Conservation (phyloP, 2,113 vertebrate genomes). For the Tautogolabrus adspersus region DNA sequence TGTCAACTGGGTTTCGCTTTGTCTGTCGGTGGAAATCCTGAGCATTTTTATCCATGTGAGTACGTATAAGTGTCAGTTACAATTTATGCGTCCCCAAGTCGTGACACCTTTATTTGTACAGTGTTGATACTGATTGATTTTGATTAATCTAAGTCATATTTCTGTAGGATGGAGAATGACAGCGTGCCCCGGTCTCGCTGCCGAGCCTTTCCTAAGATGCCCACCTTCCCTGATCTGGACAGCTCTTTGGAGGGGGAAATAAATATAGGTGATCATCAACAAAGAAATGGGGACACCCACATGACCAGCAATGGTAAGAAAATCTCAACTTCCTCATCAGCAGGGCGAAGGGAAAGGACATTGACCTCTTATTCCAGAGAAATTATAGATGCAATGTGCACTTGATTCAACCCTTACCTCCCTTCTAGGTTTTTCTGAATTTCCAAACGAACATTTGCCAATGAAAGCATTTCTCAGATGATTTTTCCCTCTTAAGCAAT, state of each 20-base stretch:
- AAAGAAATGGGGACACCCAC: slow-evolving; percentile 44
- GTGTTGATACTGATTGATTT: not conserved
- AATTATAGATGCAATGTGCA: not conserved
- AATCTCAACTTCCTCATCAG: not conserved
- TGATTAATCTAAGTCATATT: not conserved
- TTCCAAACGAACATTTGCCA: not conserved
- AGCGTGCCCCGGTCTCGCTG: slow-evolving; percentile 49
- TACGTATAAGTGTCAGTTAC: not conserved
- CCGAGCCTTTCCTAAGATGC: slow-evolving; percentile 18
- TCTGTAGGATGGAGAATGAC: slow-evolving; percentile 74
- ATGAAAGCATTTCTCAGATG: not conserved
- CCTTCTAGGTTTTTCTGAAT: not conserved
- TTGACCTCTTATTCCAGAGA: slow-evolving; percentile 16
- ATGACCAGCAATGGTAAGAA: slow-evolving; percentile 71
- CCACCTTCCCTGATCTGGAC: slow-evolving; percentile 47
- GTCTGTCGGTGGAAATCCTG: slow-evolving; percentile 26
- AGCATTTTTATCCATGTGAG: slow-evolving; percentile 3
- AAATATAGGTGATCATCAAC: slow-evolving; percentile 26
- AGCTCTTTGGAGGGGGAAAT: slow-evolving; percentile 25
- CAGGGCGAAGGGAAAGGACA: not conserved
- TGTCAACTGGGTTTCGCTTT: slow-evolving; percentile 28
- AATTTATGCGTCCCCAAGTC: not conserved
- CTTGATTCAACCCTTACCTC: not conserved
- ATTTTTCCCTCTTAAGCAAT: not conserved
- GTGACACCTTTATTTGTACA: not conserved